phyloP scores from a whole-genome alignment of 2,797 vertebrate species.

The Chrosomus eos region DNA sequence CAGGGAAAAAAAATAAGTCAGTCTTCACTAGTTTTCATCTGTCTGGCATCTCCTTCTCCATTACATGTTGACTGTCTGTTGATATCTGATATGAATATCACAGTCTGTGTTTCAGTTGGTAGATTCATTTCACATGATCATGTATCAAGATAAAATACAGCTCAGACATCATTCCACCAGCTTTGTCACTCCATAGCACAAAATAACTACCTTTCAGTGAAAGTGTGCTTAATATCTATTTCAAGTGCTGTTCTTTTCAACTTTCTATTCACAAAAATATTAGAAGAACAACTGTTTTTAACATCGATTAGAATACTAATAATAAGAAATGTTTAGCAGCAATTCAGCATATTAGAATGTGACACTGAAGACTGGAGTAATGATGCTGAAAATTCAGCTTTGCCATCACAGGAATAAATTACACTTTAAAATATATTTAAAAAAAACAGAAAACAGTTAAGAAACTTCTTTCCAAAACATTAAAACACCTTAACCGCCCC shows the following conservation, averaged over 20 bases:
- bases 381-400: background rate
- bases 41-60: background rate
- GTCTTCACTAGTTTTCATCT: background rate
- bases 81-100: background rate
- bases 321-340: background rate
- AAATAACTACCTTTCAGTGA: background rate
- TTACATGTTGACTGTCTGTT: constrained; percentile 20
- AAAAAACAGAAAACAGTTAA: background rate
- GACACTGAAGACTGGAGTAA: too few relatives aligned
- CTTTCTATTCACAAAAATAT: background rate
- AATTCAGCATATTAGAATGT: background rate
- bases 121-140: constrained; percentile 16
- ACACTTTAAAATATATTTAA: background rate
- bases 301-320: background rate
- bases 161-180: background rate
- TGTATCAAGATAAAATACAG: constrained; percentile 30
- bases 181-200: background rate
- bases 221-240: background rate
- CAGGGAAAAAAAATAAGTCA: background rate
- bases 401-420: background rate
- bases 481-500: background rate
- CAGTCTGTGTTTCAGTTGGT: background rate
- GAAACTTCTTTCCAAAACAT: background rate
- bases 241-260: background rate
- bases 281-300: background rate